These are phyloP conservation scores for Trissoscelio sp. DNA, from an alignment of 2,888 invertebrate genomes.

Conservation along the genomic window DNA sequence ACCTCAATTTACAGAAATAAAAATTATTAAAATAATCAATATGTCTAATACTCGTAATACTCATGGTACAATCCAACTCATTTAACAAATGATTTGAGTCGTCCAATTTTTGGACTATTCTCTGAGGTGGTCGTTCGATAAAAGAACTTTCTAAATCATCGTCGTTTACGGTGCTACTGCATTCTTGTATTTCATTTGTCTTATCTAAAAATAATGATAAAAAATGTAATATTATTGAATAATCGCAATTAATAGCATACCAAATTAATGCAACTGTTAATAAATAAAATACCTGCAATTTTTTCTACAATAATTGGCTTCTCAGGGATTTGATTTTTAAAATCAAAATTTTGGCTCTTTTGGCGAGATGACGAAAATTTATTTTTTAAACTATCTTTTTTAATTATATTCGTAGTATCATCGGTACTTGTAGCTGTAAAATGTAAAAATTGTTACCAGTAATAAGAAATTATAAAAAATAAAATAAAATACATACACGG, in stretches of 20 bases:
- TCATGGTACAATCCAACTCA: not conserved
- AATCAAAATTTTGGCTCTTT: not conserved
- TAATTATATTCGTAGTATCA: not conserved
- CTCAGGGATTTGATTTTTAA: not conserved
- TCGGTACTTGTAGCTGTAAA: not conserved
- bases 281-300: too few species aligned
- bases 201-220: constrained; percentile 8
- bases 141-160: not conserved
- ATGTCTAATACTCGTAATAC: constrained; percentile 10
- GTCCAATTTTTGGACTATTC: not conserved
- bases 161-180: constrained; percentile 38
- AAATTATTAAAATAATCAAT: too few species aligned
- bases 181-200: constrained; percentile 10
- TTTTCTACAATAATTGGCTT: too few species aligned
- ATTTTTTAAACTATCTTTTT: not conserved
- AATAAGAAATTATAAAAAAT: too few species aligned
- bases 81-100: not conserved
- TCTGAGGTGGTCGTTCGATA: not conserved
- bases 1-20: too few species aligned
- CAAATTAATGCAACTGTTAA: too few species aligned
- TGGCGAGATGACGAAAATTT: not conserved
- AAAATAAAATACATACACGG: too few species aligned
- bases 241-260: too few species aligned
- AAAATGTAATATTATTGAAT: too few species aligned
- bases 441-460: too few species aligned